These are phyloP conservation scores for Threskiornis aethiopicus DNA, from an alignment of 2,797 vertebrate species.

Conservation along the genomic window DNA sequence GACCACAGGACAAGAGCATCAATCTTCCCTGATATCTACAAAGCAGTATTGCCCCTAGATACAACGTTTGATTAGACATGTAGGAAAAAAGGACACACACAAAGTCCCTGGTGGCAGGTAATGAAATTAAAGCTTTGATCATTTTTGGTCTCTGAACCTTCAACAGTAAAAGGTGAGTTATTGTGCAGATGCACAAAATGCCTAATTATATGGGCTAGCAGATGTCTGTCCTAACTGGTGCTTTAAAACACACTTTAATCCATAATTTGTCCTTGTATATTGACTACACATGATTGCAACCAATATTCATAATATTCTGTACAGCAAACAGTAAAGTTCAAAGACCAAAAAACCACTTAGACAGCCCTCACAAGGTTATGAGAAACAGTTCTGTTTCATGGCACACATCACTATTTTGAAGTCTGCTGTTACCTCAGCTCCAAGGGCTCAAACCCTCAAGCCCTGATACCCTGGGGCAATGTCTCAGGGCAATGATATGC, in stretches of 20 bases:
- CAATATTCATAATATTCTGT: background rate
- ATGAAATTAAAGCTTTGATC: conserved; percentile 25
- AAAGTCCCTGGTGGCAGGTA: background rate
- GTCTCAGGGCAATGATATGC: background rate
- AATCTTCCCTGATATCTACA: background rate
- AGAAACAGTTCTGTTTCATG: background rate
- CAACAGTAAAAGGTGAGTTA: background rate
- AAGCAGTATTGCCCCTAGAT: background rate
- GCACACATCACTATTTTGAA: background rate
- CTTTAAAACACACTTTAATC: background rate
- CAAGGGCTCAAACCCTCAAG: background rate
- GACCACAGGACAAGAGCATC: background rate
- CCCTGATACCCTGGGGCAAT: too few species aligned
- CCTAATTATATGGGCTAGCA: background rate
- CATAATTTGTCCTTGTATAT: background rate
- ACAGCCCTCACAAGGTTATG: background rate
- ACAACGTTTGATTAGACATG: background rate
- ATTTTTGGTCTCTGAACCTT: background rate
- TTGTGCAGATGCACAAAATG: background rate
- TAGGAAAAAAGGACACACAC: background rate
- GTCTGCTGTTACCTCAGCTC: background rate
- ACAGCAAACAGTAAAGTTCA: background rate
- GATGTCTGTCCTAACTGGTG: background rate
- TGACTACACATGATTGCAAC: background rate
- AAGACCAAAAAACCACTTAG: accelerated